Percentiles rank a stretch among this genome's conserved stretches.
Evolutionary conservation across 2,113 vertebrate genomes (phyloP).

Genomic region (Tachysurus fulvidraco): DNA sequence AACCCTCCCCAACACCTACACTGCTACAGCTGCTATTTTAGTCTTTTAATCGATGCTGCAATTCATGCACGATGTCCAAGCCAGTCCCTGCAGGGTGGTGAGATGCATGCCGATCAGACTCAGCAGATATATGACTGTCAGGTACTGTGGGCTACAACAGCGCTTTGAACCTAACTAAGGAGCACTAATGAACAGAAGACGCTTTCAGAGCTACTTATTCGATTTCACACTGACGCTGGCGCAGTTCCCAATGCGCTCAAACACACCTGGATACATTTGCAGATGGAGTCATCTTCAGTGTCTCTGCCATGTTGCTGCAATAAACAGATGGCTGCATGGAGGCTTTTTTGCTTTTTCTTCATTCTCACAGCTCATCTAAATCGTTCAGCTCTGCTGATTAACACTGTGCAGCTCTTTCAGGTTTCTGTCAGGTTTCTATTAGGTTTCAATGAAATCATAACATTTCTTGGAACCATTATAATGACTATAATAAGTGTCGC

Average conservation of each 20-base stretch:
- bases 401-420: constrained; percentile 18
- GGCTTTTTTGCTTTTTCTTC: constrained; percentile 23
- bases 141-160: constrained; percentile 36
- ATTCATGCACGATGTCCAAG: constrained; percentile 44
- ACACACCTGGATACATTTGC: constrained; percentile 33
- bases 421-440: neutral
- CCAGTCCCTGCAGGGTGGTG: constrained; percentile 30
- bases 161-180: constrained; percentile 31
- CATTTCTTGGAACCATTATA: neutral
- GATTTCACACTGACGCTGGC: constrained; percentile 30
- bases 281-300: constrained; percentile 10
- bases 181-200: constrained; percentile 38
- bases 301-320: constrained; percentile 22
- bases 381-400: constrained; percentile 15
- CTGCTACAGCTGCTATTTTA: constrained; percentile 35
- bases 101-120: constrained; percentile 50
- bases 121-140: constrained; percentile 44
- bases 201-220: constrained; percentile 26
- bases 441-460: constrained; percentile 16
- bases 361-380: constrained; percentile 30
- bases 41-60: constrained; percentile 54
- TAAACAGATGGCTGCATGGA: constrained; percentile 34
- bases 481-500: neutral
- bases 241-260: neutral
- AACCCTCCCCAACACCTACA: neutral